Conservation (phyloP, 2,113 vertebrate species). For the Cercocebus atys region DNA sequence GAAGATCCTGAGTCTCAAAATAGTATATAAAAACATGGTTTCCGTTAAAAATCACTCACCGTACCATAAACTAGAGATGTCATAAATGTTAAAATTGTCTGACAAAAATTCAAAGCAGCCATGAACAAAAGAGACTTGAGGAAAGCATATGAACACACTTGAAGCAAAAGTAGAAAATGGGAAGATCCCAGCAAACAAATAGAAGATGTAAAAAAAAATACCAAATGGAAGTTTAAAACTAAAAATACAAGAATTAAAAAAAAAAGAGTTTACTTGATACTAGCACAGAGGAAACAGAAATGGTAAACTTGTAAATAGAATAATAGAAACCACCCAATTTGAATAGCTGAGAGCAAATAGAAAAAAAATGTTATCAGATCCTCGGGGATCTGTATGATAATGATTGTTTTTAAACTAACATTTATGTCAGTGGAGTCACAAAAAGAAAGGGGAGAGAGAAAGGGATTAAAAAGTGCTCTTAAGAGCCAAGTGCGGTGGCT, state of each 20-base stretch:
- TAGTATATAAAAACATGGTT: background rate
- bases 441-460: background rate
- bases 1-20: background rate
- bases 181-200: background rate
- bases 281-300: background rate
- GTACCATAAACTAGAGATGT: background rate
- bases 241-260: background rate
- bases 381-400: rapidly evolving
- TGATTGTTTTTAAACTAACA: too few species aligned
- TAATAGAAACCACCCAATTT: background rate
- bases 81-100: background rate
- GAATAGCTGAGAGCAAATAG: background rate
- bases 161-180: background rate
- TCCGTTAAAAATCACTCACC: background rate
- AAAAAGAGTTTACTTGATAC: background rate
- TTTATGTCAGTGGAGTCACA: rapidly evolving
- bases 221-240: background rate
- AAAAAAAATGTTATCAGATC: rapidly evolving
- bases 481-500: rapidly evolving
- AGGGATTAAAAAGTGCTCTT: too few species aligned
- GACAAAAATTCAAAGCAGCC: background rate
- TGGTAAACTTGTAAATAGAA: background rate
- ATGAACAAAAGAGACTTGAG: too few species aligned
- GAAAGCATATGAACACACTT: rapidly evolving
- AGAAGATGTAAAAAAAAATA: too few species aligned